Base-by-base conservation (phyloP, 1,140 invertebrate genomes). In the Pachyrhynchus sulphureomaculatus region DNA sequence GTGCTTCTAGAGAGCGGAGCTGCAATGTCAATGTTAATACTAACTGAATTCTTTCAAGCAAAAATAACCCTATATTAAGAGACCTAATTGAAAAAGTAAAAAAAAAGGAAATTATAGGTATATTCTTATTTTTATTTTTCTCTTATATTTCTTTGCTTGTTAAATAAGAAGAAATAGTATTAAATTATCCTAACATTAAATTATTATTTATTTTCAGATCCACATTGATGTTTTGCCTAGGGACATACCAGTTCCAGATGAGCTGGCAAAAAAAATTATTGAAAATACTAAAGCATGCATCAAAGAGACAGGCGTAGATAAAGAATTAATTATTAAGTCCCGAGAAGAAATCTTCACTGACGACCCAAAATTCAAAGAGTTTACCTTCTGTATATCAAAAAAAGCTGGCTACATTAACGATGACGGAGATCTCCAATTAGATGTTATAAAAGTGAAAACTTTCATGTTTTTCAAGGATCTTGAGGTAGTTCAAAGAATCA, bases 301-400 rank as follows among this genome's bases (percentile, higher is more conserved):
- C 23, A 34, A 48, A 33, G 33, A 61, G 32, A 51, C 51, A 8
- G 59, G 52, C 20, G 59, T 56, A 12, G 45, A 60, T 52, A 23
- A 26, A 21, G 64, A 61, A 41, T 9, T 61, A 34, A 17, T 62
- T 4, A 9, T 20, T 9, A 57, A 62, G 17, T 26, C 52, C 6
- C 33, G 48, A 4, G 33, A 55, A 6, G 60, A 53, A 4, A 17
- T 18, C 24, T 62, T 62, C 21, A 20, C 23, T 6, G 64, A 62
- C 10, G 59, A 65, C 48, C 58, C 44, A 5, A 69, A 61, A 4
- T 58, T 79, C 3, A 78, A 78, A 47, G 75, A 78, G 44, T 80
- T 78, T 54, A 66, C 72, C 2, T 62, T 74, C 0, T 81, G 78
- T 39, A 78, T 81, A 68, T 75, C 78, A 58, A 65, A 76, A 62